Percentiles rank a stretch among this genome's conserved stretches.
Evolutionary conservation across 2,888 invertebrate species (phyloP).

Genomic region (Mythimna impura): DNA sequence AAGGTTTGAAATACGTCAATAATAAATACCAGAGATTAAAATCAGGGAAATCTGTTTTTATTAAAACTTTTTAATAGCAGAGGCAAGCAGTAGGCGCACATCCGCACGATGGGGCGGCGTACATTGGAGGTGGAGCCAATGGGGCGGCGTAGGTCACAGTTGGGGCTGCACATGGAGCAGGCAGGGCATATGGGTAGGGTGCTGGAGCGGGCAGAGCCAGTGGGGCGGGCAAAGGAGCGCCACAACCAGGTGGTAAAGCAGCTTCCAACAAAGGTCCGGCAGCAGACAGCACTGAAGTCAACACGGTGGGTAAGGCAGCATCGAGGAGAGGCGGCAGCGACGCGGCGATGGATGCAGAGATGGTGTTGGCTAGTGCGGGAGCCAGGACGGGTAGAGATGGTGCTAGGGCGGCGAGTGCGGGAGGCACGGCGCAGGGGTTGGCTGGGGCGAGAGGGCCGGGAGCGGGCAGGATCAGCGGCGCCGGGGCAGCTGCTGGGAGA

Average conservation of each 20-base stretch:
- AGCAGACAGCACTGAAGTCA: conserved; percentile 74
- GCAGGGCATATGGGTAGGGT: conserved; percentile 28
- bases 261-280: conserved; percentile 74
- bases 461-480: conserved; percentile 58
- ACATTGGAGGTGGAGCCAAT: conserved; percentile 39
- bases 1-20: neutral
- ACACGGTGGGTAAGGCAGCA: conserved; percentile 73
- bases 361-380: conserved; percentile 65
- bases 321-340: conserved; percentile 71
- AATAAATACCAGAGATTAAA: neutral
- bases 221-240: conserved; percentile 33
- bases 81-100: conserved; percentile 40
- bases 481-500: conserved; percentile 44
- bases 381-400: conserved; percentile 67
- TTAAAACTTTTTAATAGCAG: conserved; percentile 27
- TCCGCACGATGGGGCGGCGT: conserved; percentile 51
- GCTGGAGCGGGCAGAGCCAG: conserved; percentile 14
- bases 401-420: conserved; percentile 64
- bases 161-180: conserved; percentile 34
- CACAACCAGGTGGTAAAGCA: conserved; percentile 58
- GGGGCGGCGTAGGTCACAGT: conserved; percentile 35
- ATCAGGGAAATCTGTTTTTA: conserved; percentile 11
- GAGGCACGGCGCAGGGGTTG: conserved; percentile 44
- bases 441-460: conserved; percentile 32
- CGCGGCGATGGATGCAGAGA: conserved; percentile 67